Percentiles rank a stretch among this genome's conserved stretches.
These are phyloP conservation scores for Caiman crocodilus DNA, from an alignment of 2,797 vertebrate species.

Conservation along the genomic window DNA sequence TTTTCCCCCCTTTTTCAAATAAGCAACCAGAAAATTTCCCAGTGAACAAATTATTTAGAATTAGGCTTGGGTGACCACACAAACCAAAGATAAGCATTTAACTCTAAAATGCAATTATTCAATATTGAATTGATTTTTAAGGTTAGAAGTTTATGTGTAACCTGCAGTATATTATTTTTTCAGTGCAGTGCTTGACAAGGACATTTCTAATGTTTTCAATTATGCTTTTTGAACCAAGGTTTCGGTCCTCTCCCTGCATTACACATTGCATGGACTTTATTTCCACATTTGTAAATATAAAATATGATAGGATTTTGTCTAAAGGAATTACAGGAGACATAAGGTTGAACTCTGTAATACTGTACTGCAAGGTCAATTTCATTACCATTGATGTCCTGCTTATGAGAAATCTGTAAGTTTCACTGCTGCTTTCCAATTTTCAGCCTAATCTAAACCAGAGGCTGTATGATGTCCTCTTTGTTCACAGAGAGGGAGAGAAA, in stretches of 20 bases:
- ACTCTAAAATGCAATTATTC: slow-evolving; percentile 63
- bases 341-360: slow-evolving; percentile 65
- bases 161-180: neutral
- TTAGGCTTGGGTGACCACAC: slow-evolving; percentile 42
- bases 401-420: slow-evolving; percentile 67
- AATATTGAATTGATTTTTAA: slow-evolving; percentile 58
- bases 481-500: slow-evolving; percentile 43
- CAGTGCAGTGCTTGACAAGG: neutral
- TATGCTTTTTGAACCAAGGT: neutral
- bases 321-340: slow-evolving; percentile 65
- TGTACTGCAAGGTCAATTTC: slow-evolving; percentile 58
- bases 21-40: slow-evolving; percentile 41
- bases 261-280: neutral
- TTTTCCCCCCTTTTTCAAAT: neutral
- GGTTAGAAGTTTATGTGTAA: slow-evolving; percentile 33
- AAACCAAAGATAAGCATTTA: slow-evolving; percentile 55
- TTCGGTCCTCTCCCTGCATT: neutral
- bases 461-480: slow-evolving; percentile 37
- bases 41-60: neutral
- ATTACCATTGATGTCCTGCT: slow-evolving; percentile 59
- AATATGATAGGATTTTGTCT: slow-evolving; percentile 55
- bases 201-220: neutral
- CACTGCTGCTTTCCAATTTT: slow-evolving; percentile 69
- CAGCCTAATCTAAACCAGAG: slow-evolving; percentile 54
- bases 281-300: slow-evolving; percentile 43